Evolutionary conservation across 2,888 invertebrate species (phyloP), one percentile per base, ranked within the genome.

Genomic region (Watsonalla binaria): DNA sequence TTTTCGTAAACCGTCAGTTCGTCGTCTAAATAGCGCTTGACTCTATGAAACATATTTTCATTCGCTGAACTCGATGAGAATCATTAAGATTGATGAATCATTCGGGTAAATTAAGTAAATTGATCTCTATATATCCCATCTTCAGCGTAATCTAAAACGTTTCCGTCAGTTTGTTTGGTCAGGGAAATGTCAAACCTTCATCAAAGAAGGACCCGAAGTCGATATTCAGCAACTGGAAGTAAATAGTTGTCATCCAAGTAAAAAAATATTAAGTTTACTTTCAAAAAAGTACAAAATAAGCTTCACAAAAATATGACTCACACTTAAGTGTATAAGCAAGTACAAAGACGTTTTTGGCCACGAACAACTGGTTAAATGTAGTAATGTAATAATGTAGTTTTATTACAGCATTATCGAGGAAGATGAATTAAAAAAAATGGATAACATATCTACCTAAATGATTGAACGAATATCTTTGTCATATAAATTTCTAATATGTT

Each of bases 111-210:
- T 24, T 5, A 6, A 13, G 8, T 46, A 1, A 24, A 24, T 24
- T 46, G 8, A 24, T 46, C 24, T 13, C 24, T 46, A 9, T 46
- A 11, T n/a, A 34, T 11, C 33, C 5, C 11, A 14, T 11, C 13
- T 5, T 2, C 7, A 46, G 15, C 8, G 5, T 6, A 33, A 62
- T 55, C 55, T 50, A 56, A 42, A 57, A 54, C 54, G 54, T 51
- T 58, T 54, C 55, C 51, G 57, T 59, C 54, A 63, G 52, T 62
- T 65, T 61, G 61, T 62, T 61, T 45, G 53, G 58, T 59, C 51
- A 56, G 59, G 58, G 54, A 67, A 62, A 65, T 61, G 62, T 68
- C 63, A 63, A 56, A 66, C 64, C 66, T 63, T 62, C 66, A 59
- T 68, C 65, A 72, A 57, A 51, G 55, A 55, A 51, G 51, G 52